Percentiles rank a stretch among this genome's conserved stretches.
phyloP scores from a whole-genome alignment of 1,140 invertebrate genomes.

The Lepidurus couesii region DNA sequence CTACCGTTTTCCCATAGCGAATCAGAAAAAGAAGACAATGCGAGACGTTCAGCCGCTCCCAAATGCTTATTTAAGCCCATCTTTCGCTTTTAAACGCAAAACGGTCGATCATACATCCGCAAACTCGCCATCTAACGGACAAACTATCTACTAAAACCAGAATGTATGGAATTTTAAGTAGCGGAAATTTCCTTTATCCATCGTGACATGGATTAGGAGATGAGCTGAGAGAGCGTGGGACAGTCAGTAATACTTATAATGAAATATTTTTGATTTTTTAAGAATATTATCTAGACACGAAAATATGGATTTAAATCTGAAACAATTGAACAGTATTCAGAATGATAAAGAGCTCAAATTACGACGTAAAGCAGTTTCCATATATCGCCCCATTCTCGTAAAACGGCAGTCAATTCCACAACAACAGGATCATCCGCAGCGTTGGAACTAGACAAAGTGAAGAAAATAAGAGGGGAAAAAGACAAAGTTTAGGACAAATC shows the following conservation, averaged over 20 bases:
- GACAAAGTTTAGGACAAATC: constrained; percentile 24
- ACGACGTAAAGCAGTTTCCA: constrained; percentile 86
- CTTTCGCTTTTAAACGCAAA: no score
- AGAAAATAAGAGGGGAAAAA: constrained; percentile 20
- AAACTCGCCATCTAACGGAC: no score
- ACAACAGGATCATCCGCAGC: constrained; percentile 72
- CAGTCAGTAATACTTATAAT: no score
- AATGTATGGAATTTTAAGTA: no score
- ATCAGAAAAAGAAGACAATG: not conserved
- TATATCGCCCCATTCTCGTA: constrained; percentile 85
- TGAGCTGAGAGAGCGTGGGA: no score
- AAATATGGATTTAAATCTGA: constrained; percentile 14
- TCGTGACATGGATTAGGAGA: no score
- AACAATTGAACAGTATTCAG: not conserved
- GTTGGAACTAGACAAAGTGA: constrained; percentile 24
- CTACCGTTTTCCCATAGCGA: not conserved
- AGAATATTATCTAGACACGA: not conserved
- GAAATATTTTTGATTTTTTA: constrained; percentile 45
- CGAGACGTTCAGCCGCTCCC: not conserved
- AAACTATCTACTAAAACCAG: no score
- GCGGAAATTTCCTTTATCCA: no score
- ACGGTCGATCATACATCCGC: no score
- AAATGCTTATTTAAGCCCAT: no score
- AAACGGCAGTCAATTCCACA: constrained; percentile 74
- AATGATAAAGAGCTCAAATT: constrained; percentile 35